Base-by-base conservation (phyloP, 2,797 vertebrate species). In the Paedocypris micromegethes region DNA sequence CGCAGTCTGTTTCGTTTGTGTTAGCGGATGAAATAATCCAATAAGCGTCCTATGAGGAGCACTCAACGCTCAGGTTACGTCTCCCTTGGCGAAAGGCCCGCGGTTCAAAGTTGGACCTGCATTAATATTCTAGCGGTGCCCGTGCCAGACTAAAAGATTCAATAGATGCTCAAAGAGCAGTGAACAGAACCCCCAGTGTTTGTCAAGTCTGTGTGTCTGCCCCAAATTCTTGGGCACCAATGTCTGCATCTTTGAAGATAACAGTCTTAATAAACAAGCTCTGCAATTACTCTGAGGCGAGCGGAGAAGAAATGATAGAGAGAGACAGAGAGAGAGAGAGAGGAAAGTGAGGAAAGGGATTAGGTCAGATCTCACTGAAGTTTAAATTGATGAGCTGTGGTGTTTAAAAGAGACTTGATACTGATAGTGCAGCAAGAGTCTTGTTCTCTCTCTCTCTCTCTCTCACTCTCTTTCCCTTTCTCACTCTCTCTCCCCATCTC, bases 161-260 rank as follows among this genome's bases (percentile, higher is more conserved):
- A 64, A 72, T 69, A 66, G 77, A 77, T 68, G 72, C 77, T 68
- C 65, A 76, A 70, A 76, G 57, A 57, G 62, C 60, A 39, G 48
- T 62, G 64, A 79, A 82, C 58, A 75, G 84, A 84, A 82, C 86
- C 85, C 83, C 86, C 79, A 83, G 80, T 84, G 85, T 84, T 85
- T 79, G 82, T 85, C 7, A 69, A 82, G 80, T 86, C 83, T 83
- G 83, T 63, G 66, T 53, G 72, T 70, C 70, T 71, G 41, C 85
- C 81, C 82, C 57, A 76, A 82, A 85, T 78, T 83, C 87, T 88
- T 74, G 66, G 72, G 79, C 84, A 83, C 83, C 73, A 46, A 68
- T 46, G 82, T 85, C 90, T 91, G 90, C 88, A 91, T 90, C 86
- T 89, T 88, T 91, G 88, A 88, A 89, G 90, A 91, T 91, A 91